phyloP scores from a whole-genome alignment of 2,888 invertebrate genomes.

The Heliconius ismenius region DNA sequence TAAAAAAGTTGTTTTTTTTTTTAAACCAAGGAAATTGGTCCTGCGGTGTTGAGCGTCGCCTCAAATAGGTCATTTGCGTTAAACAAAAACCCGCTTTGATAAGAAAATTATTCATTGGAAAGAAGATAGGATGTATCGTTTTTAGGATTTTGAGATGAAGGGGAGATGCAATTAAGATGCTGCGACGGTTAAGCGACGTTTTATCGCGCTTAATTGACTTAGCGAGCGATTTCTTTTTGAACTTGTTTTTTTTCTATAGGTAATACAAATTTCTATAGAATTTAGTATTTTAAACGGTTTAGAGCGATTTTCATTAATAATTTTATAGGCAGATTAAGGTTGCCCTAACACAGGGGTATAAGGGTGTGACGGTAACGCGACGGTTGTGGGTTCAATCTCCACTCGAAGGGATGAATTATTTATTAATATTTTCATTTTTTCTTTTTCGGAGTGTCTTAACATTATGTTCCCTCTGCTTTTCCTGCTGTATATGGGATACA shows the following conservation, averaged over 20 bases:
- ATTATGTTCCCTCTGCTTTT: too few species aligned
- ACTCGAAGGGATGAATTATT: too few species aligned
- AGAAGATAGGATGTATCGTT: conserved; percentile 19
- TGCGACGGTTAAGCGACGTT: not conserved
- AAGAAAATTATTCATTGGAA: conserved; percentile 35
- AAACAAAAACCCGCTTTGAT: conserved; percentile 40
- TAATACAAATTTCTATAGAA: too few species aligned
- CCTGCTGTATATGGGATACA: too few species aligned
- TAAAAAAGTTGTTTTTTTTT: conserved; percentile 67
- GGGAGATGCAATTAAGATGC: conserved; percentile 22
- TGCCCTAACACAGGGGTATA: too few species aligned
- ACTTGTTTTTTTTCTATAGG: not conserved
- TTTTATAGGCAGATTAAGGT: too few species aligned
- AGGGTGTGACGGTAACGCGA: too few species aligned
- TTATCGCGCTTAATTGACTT: conserved; percentile 9
- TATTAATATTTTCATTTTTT: too few species aligned
- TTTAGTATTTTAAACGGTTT: too few species aligned
- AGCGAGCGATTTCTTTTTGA: not conserved
- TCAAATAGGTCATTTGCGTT: conserved; percentile 42
- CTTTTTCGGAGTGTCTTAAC: too few species aligned
- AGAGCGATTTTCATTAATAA: too few species aligned
- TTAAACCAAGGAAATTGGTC: conserved; percentile 54
- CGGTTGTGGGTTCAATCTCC: too few species aligned
- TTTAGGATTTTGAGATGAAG: conserved; percentile 19
- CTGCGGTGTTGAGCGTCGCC: conserved; percentile 37